Conservation (phyloP, 2,888 invertebrate species). For the Nemurella pictetii region DNA sequence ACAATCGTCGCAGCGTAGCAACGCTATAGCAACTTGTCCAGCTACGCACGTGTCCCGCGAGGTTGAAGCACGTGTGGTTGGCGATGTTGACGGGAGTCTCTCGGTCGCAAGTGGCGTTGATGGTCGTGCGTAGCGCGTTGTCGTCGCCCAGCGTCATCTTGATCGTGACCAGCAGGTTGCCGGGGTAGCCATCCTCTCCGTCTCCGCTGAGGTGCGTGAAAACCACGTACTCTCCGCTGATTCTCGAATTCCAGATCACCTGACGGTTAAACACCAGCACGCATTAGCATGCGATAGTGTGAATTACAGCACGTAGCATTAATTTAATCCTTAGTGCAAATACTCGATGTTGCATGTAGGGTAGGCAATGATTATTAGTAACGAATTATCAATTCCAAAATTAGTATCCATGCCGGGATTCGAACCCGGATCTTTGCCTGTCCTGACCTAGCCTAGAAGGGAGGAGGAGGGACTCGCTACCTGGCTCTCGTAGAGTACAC, state of each 20-base stretch:
- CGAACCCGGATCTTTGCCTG: too few relatives aligned
- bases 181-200: constrained; percentile 59
- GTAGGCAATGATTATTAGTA: not conserved
- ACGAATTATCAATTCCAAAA: not conserved
- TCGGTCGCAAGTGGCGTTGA: constrained; percentile 52
- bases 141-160: constrained; percentile 51
- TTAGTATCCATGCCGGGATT: too few relatives aligned
- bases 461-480: too few relatives aligned
- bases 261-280: too few relatives aligned
- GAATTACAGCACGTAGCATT: too few relatives aligned
- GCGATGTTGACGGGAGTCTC: constrained; percentile 58
- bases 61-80: constrained; percentile 59
- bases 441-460: too few relatives aligned
- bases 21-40: too few relatives aligned
- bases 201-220: constrained; percentile 52
- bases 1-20: too few relatives aligned
- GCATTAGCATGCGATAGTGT: too few relatives aligned
- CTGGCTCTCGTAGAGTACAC: too few relatives aligned
- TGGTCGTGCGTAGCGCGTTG: constrained; percentile 53
- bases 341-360: too few relatives aligned
- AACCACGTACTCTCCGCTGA: constrained; percentile 49
- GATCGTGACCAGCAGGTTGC: constrained; percentile 52
- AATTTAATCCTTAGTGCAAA: too few relatives aligned
- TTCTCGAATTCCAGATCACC: constrained; percentile 52
- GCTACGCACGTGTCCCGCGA: constrained; percentile 55